phyloP scores from a whole-genome alignment of 2,113 vertebrate genomes.

The Rhodinocichla rosea region DNA sequence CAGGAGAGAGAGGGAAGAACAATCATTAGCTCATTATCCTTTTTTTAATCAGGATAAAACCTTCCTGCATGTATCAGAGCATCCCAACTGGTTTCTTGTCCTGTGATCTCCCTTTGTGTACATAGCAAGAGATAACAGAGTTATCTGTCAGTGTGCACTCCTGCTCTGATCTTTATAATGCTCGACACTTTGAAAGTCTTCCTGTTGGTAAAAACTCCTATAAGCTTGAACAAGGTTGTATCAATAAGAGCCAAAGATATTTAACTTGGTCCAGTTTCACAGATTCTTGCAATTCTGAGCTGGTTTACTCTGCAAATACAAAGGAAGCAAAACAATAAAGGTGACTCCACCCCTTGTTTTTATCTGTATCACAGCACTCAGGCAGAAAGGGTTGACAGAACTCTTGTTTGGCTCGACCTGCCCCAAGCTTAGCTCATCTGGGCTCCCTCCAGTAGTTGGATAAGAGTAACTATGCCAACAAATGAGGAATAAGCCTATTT shows the following conservation, averaged over 20 bases:
- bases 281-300: not conserved
- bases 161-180: not conserved
- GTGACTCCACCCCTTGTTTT: not conserved
- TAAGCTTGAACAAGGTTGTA: not conserved
- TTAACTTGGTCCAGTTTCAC: not conserved
- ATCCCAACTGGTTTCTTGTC: not conserved
- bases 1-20: not conserved
- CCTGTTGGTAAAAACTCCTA: not conserved
- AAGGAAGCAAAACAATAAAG: not conserved
- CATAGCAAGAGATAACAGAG: not conserved
- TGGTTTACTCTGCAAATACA: not conserved
- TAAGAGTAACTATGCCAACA: not conserved
- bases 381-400: not conserved
- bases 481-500: not conserved
- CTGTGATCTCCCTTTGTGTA: not conserved
- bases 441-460: not conserved
- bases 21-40: not conserved
- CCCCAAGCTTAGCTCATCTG: not conserved
- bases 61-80: not conserved
- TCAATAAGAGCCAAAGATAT: not conserved
- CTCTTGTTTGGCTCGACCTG: not conserved
- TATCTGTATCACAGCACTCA: not conserved
- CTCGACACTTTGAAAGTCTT: not conserved
- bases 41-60: not conserved
- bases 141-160: not conserved